Evolutionary conservation across 2,113 vertebrate genomes (phyloP).

Genomic region (Irena cyanogastra): DNA sequence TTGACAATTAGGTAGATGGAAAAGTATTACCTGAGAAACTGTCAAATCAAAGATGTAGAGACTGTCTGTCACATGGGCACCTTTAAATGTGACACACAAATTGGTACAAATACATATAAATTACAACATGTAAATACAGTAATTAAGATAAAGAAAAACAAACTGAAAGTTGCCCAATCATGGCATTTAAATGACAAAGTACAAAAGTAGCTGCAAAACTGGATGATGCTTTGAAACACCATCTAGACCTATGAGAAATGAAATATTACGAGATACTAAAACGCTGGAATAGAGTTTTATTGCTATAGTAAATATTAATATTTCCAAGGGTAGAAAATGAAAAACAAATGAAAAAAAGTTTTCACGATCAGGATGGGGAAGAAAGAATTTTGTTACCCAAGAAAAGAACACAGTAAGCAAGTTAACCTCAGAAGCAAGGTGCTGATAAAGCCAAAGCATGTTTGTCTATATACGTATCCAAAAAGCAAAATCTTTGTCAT

Average conservation of each 20-base stretch:
- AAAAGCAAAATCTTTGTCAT: background rate
- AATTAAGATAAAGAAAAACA: background rate
- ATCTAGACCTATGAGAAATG: background rate
- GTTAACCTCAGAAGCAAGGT: background rate
- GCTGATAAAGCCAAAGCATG: background rate
- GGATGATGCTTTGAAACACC: background rate
- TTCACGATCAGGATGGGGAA: background rate
- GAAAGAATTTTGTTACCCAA: background rate
- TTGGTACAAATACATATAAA: background rate
- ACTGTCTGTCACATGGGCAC: background rate
- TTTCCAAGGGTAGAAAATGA: background rate
- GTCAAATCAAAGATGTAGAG: background rate
- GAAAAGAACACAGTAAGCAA: background rate
- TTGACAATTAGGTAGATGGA: background rate
- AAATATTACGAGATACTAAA: background rate
- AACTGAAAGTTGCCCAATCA: background rate
- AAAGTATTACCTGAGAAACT: background rate
- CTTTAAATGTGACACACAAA: background rate
- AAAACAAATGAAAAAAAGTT: background rate
- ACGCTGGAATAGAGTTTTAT: background rate
- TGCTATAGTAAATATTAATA: background rate
- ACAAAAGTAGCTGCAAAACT: background rate
- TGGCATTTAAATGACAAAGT: background rate
- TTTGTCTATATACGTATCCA: background rate
- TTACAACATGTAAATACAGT: background rate